Conservation (phyloP, 2,797 vertebrate genomes). For the Jordanella pulchra region DNA sequence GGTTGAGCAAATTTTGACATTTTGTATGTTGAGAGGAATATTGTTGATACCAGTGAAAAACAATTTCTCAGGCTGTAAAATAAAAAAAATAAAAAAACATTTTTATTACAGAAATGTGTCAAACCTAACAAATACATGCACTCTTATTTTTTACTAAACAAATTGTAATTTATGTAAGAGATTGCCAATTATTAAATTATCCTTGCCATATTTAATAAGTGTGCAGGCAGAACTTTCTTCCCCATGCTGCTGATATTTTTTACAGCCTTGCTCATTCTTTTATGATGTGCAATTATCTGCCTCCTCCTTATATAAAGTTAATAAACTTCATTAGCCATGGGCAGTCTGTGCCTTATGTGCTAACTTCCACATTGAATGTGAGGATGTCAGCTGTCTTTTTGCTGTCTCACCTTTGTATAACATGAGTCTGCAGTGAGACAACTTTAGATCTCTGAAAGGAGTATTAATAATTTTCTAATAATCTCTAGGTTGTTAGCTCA, state of each 20-base stretch:
- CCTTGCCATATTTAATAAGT: background rate
- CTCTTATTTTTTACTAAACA: background rate
- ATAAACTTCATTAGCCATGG: constrained; percentile 11
- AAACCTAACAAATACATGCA: background rate
- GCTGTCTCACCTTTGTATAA: constrained; percentile 39
- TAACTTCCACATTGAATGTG: constrained; percentile 2
- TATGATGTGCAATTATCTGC: constrained; percentile 2
- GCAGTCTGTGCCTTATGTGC: constrained; percentile 20
- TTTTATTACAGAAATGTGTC: background rate
- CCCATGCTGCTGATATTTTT: background rate
- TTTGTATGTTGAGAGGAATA: background rate
- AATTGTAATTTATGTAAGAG: background rate
- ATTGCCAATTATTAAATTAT: background rate
- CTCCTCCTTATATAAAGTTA: constrained; percentile 4
- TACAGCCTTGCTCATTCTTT: background rate
- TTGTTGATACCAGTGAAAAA: background rate
- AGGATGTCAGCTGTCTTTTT: constrained; percentile 35
- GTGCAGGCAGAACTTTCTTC: background rate
- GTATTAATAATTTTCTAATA: constrained; percentile 66
- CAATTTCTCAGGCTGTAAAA: background rate
- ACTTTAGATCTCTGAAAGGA: constrained; percentile 42
- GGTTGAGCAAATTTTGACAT: background rate
- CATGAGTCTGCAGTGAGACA: constrained; percentile 38
- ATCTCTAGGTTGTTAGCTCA: constrained; percentile 66
- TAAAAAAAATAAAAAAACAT: background rate